These are phyloP conservation scores for Zophobas morio DNA, from an alignment of 1,140 invertebrate species.

Conservation along the genomic window DNA sequence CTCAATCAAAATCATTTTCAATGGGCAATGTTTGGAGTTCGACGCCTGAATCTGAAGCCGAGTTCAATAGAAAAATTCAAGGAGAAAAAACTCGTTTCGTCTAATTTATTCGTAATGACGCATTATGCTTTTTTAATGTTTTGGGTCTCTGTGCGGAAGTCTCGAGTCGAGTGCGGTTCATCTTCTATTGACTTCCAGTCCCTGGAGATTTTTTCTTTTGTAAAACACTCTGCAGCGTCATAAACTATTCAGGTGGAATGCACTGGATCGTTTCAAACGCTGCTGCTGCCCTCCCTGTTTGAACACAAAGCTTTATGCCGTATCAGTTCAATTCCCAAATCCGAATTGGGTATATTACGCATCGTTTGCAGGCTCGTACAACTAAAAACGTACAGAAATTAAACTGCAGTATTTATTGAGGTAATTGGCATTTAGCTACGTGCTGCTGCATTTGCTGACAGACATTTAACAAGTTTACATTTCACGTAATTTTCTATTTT, in stretches of 20 bases:
- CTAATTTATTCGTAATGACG: constrained; percentile 11
- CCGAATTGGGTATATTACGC: constrained; percentile 10
- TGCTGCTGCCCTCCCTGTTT: background rate
- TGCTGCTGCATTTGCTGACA: too few relatives aligned
- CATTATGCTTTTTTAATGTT: constrained; percentile 1
- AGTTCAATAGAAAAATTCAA: background rate
- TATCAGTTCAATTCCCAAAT: constrained; percentile 3
- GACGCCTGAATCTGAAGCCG: constrained; percentile 9
- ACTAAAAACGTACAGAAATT: background rate
- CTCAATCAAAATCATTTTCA: constrained; percentile 9
- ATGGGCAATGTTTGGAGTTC: constrained; percentile 6
- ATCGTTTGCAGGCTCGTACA: background rate
- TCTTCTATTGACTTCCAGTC: background rate
- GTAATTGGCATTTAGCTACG: too few relatives aligned
- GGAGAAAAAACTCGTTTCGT: background rate
- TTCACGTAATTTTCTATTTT: too few relatives aligned
- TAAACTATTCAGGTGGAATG: constrained; percentile 33
- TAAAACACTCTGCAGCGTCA: constrained; percentile 14
- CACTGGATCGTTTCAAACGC: constrained; percentile 15
- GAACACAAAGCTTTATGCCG: constrained; percentile 32
- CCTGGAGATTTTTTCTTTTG: constrained; percentile 11
- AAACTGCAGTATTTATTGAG: too few relatives aligned
- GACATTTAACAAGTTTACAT: too few relatives aligned
- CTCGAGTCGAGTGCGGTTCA: background rate
- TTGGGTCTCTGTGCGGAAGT: background rate